These are phyloP conservation scores for Gephyroberyx darwinii DNA, from an alignment of 2,797 vertebrate genomes.

Conservation along the genomic window DNA sequence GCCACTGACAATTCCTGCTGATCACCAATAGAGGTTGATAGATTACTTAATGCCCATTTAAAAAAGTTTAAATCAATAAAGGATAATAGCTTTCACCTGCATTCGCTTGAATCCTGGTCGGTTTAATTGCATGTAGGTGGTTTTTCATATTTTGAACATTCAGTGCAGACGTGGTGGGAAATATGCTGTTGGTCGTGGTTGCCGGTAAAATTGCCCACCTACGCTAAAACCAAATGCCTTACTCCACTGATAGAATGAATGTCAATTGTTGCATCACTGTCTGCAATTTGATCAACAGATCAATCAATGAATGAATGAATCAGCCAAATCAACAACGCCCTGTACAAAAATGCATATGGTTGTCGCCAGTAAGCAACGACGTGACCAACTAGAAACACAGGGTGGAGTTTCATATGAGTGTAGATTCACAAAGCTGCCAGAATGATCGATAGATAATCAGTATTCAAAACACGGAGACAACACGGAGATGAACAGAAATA, in stretches of 20 bases:
- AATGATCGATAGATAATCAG: slow-evolving; percentile 50
- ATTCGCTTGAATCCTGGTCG: neutral
- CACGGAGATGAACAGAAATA: slow-evolving; percentile 54
- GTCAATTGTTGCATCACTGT: slow-evolving; percentile 16
- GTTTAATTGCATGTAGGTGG: neutral
- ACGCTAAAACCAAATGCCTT: no score
- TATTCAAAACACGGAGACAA: slow-evolving; percentile 36
- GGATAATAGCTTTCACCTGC: neutral
- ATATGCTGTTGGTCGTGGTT: neutral
- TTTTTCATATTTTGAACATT: neutral
- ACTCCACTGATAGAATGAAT: neutral
- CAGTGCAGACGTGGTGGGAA: no score
- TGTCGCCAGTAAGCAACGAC: slow-evolving; percentile 30
- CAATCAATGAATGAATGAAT: neutral
- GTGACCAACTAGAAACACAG: slow-evolving; percentile 32
- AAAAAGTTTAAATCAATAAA: neutral
- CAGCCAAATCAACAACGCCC: slow-evolving; percentile 38
- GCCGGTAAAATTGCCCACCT: no score
- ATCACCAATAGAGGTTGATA: no score
- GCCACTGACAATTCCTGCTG: no score
- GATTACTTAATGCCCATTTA: no score
- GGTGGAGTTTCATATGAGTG: slow-evolving; percentile 5
- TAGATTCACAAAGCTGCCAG: slow-evolving; percentile 63
- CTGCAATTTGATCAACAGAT: neutral
- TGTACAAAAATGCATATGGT: slow-evolving; percentile 39